Evolutionary conservation across 2,797 vertebrate genomes (phyloP).

Genomic region (Sarcoramphus papa): DNA sequence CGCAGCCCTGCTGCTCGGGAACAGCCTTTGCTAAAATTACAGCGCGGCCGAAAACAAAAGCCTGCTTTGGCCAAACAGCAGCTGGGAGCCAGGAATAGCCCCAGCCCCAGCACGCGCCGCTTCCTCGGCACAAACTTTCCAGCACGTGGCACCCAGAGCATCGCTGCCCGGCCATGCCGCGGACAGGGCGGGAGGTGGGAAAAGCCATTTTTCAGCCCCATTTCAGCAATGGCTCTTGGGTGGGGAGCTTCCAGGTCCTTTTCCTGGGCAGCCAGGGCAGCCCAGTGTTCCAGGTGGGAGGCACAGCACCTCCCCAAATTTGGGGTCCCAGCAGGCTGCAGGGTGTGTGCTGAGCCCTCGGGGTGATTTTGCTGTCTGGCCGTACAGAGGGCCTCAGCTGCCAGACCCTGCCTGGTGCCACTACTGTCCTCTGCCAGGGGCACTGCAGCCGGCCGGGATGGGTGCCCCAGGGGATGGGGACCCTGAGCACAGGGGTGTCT

Average conservation of each 20-base stretch:
- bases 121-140: background rate
- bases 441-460: fast-evolving
- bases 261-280: background rate
- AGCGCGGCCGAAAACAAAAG: background rate
- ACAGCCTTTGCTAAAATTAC: slow-evolving; percentile 48
- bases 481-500: background rate
- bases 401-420: background rate
- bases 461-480: background rate
- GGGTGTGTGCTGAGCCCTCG: background rate
- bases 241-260: fast-evolving
- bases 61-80: background rate
- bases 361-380: background rate
- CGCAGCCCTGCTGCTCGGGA: background rate
- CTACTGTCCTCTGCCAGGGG: background rate
- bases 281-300: fast-evolving
- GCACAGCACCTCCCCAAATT: background rate
- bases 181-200: background rate
- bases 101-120: fast-evolving
- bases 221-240: background rate
- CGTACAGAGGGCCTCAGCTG: background rate
- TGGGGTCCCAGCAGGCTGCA: background rate
- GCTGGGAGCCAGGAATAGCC: slow-evolving; percentile 56
- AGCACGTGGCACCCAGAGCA: background rate
- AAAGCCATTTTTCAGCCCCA: background rate
- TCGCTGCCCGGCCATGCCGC: fast-evolving